A percentile compares a stretch with the other conserved stretches of the same genome.
These are phyloP conservation scores for Aptenodytes forsteri DNA, from an alignment of 2,113 vertebrate genomes.

Conservation along the genomic window DNA sequence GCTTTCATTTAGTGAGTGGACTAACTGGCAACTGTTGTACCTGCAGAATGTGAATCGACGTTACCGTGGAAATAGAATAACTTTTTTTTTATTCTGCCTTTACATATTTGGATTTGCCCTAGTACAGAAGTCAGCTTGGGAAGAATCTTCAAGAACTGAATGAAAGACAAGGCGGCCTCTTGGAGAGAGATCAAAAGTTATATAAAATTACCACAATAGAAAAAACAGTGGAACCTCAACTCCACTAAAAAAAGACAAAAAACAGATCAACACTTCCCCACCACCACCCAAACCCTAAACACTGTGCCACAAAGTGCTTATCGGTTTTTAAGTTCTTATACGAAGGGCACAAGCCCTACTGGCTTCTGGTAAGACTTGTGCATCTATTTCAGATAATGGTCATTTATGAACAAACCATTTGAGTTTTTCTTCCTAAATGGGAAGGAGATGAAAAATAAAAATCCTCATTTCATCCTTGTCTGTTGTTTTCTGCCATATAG, in stretches of 20 bases:
- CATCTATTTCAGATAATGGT: background rate
- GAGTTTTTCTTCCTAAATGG: background rate
- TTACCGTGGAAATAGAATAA: constrained; percentile 84
- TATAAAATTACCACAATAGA: background rate
- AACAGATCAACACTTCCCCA: background rate
- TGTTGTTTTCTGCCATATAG: background rate
- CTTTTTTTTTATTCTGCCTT: constrained; percentile 38
- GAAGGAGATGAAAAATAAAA: background rate
- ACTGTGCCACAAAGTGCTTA: background rate
- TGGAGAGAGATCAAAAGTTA: background rate
- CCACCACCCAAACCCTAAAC: background rate
- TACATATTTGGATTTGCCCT: constrained; percentile 48
- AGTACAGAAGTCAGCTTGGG: constrained; percentile 21
- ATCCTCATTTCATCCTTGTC: background rate
- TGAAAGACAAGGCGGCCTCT: background rate
- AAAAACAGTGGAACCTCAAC: background rate
- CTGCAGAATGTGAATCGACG: constrained; percentile 85
- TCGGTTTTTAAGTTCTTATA: background rate
- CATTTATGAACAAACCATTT: background rate
- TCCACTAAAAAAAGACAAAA: background rate
- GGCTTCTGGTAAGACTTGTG: background rate
- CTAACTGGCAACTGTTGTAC: constrained; percentile 79
- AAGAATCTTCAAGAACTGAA: background rate
- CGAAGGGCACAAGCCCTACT: background rate
- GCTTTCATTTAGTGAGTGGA: constrained; percentile 76